Percentiles rank a stretch among this genome's conserved stretches.
Conservation (phyloP, 2,113 vertebrate genomes). For the Oceanodroma tethys region DNA sequence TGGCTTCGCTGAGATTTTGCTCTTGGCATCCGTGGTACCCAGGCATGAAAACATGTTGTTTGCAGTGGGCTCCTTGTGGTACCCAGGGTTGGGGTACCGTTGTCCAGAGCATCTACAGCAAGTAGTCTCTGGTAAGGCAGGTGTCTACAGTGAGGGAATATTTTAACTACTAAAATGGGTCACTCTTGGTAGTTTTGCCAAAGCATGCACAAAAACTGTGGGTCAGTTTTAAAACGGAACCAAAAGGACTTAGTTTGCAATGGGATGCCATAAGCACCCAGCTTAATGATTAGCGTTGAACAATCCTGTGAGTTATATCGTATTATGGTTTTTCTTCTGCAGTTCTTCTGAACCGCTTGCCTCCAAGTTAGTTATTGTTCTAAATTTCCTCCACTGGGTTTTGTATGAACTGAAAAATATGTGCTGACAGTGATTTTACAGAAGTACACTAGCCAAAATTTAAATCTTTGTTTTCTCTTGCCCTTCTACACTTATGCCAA, state of each 20-base stretch:
- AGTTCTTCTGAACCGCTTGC: background rate
- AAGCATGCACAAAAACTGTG: background rate
- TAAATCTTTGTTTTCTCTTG: slow-evolving; percentile 6
- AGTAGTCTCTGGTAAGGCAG: background rate
- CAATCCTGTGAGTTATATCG: background rate
- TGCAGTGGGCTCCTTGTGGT: background rate
- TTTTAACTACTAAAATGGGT: background rate
- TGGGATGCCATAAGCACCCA: background rate
- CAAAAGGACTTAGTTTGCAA: background rate
- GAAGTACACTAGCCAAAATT: background rate
- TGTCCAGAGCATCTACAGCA: background rate
- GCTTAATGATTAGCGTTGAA: background rate
- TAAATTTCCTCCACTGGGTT: background rate
- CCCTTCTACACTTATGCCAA: background rate
- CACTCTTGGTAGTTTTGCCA: background rate
- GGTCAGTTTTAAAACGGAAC: background rate
- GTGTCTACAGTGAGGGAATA: background rate
- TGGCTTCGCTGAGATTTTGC: background rate
- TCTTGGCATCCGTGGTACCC: background rate
- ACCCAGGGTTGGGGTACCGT: fast-evolving
- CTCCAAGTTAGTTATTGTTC: background rate
- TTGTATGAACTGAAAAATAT: background rate
- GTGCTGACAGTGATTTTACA: background rate
- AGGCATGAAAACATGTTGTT: background rate
- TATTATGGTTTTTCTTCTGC: background rate